Evolutionary conservation across 2,888 invertebrate genomes (phyloP), one percentile per base, ranked within the genome.

Genomic region (Pseudococcus jackbeardsleyi): DNA sequence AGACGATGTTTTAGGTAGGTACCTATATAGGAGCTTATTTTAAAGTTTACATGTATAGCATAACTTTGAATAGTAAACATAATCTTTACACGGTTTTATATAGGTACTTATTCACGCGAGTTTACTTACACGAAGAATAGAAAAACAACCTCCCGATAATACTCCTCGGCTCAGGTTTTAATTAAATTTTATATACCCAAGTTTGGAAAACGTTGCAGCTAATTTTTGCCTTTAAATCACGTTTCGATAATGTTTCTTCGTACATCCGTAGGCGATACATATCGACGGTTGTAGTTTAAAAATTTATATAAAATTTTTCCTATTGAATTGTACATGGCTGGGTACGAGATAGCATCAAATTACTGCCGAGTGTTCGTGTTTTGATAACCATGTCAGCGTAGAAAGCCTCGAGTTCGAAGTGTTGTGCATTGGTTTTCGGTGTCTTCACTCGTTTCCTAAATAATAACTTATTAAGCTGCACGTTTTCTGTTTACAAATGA

Each of bases 21-120:
- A 42, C 19, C 42, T 42, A 42, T 42, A 79, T 79, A 3, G 42
- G 46, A 82, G 42, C 79, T 82, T 82, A 82, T 82, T 82, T 82
- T 82, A 46, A 82, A 82, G 19, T 82, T 82, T 64, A 64, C 15
- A 11, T 22, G 64, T 33, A 72, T 72, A 17, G 33, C 9, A 42
- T 59, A 86, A 86, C 86, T 86, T 86, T 39, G 39, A 68, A 86
- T 86, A 64, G 68, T 86, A 86, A 86, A 86, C 68, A 86, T 86
- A 86, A 86, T 86, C 86, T 86, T 86, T 86, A 86, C 86, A 86
- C 86, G 86, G 68, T 64, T 86, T 86, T 86, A 68, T 46, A 72
- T 68, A 82, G n/a, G n/a, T 46, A 19, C 11, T 82, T 82, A 82
- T 82, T 46, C 46, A 46, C 46, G 19, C 11, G 19, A 82, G 46